Evolutionary conservation across 2,113 vertebrate genomes (phyloP).

Genomic region (Calidris pygmaea): DNA sequence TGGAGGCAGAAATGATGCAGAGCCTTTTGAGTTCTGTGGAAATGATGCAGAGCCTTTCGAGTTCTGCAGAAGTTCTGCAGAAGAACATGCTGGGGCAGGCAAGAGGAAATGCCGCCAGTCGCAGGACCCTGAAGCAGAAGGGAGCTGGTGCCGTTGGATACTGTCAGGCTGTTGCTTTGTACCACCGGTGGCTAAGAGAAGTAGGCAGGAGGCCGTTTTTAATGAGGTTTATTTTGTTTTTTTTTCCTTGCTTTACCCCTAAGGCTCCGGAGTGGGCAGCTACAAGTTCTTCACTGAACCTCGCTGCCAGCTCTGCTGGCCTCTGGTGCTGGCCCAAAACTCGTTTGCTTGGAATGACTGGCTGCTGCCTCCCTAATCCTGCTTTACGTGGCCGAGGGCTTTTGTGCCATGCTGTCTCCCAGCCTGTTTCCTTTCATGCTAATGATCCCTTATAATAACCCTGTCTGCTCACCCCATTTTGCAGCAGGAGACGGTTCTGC

Average conservation of each 20-base stretch:
- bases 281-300: neutral
- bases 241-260: neutral
- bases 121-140: neutral
- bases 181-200: neutral
- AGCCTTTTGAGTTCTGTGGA: neutral
- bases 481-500: neutral
- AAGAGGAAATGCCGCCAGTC: neutral
- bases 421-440: neutral
- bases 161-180: neutral
- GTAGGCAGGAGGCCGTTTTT: neutral
- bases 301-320: neutral
- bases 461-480: neutral
- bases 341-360: neutral
- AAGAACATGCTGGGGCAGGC: neutral
- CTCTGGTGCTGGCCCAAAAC: neutral
- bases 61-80: neutral
- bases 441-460: neutral
- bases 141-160: fast-evolving
- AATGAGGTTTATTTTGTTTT: neutral
- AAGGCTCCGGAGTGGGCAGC: neutral
- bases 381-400: neutral
- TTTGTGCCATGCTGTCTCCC: neutral
- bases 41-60: neutral
- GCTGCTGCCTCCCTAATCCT: neutral
- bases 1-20: neutral